Evolutionary conservation across 2,888 invertebrate genomes (phyloP).

Genomic region (Nemurella pictetii): DNA sequence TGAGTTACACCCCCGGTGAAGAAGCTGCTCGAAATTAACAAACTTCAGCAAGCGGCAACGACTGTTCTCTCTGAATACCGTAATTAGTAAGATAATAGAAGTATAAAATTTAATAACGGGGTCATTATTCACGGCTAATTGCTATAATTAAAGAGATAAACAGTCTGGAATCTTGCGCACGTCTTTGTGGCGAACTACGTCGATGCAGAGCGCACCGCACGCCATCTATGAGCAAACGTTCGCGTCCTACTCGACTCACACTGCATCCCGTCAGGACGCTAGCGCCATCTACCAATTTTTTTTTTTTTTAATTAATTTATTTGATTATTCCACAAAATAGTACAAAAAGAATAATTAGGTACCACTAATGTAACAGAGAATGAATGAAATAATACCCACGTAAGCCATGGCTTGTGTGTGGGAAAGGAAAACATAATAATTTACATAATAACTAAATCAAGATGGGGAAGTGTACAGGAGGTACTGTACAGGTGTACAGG

Average conservation of each 20-base stretch:
- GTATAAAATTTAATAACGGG: background rate
- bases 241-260: background rate
- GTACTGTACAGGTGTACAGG: too few relatives aligned
- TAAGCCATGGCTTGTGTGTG: too few relatives aligned
- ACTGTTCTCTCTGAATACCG: background rate
- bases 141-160: background rate
- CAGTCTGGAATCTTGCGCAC: background rate
- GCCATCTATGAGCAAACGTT: background rate
- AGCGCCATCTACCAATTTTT: too few relatives aligned
- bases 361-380: too few relatives aligned
- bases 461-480: too few relatives aligned
- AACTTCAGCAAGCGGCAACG: background rate
- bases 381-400: too few relatives aligned
- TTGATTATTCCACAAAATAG: too few relatives aligned
- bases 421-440: too few relatives aligned
- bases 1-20: constrained; percentile 31
- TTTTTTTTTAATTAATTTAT: too few relatives aligned
- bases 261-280: too few relatives aligned
- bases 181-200: background rate
- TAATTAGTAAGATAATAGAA: background rate
- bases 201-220: background rate
- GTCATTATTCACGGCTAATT: background rate
- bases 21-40: background rate
- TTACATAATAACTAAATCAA: too few relatives aligned
- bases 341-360: too few relatives aligned